Evolutionary conservation across 2,113 vertebrate genomes (phyloP).

Genomic region (Mionectes macconnelli): DNA sequence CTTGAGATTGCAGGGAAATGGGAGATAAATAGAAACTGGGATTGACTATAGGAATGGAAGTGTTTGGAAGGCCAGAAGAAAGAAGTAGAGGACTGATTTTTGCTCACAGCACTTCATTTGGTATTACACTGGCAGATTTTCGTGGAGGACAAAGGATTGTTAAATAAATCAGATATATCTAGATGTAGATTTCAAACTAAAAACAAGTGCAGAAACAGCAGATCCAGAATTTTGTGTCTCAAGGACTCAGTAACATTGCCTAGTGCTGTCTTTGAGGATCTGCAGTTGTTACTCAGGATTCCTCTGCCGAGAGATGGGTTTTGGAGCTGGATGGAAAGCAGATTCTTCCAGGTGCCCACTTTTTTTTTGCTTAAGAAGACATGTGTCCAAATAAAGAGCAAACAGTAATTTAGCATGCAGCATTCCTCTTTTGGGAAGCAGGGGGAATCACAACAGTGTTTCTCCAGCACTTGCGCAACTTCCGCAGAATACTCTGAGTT

Average conservation of each 20-base stretch:
- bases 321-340: background rate
- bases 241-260: background rate
- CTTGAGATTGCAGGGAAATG: background rate
- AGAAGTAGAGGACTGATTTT: background rate
- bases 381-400: background rate
- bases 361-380: background rate
- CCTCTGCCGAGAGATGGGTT: background rate
- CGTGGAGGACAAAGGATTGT: background rate
- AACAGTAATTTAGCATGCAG: background rate
- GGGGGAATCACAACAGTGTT: background rate
- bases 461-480: background rate
- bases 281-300: background rate
- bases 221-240: background rate
- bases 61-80: background rate
- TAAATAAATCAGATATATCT: background rate
- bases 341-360: background rate
- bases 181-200: background rate
- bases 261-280: background rate
- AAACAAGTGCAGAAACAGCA: accelerated
- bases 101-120: background rate
- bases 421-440: background rate
- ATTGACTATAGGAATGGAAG: background rate
- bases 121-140: background rate
- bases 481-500: background rate
- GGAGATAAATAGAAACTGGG: background rate